Evolutionary conservation across 2,797 vertebrate genomes (phyloP), one percentile per base, ranked within the genome.

Genomic region (Lophius americanus): DNA sequence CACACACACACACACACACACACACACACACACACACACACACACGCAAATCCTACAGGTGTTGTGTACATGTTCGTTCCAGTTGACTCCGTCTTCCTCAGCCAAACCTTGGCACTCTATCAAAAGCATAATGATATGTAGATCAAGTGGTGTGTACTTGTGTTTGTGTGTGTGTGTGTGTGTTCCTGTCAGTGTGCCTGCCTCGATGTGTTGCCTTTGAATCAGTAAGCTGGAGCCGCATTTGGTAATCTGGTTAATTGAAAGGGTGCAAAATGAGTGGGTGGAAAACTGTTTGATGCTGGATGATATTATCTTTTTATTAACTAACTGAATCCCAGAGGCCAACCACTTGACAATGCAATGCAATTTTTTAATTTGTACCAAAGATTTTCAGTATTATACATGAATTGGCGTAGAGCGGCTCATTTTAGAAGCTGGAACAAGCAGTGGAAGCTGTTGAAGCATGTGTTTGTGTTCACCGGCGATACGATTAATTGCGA

Each of bases 61-160:
- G 89, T 79, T 83, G 70, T 83, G 78, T 79, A 76, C 68, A 73
- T 60, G 73, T 60, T 70, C 55, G 76, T 81, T 83, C 73, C 84
- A 76, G 88, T 90, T 89, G 84, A 89, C 89, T 91, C 83, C 81
- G 87, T 88, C 85, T 92, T 83, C 88, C 88, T 91, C 86, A 60
- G 77, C 1, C 23, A 85, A 91, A 83, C 76, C 87, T 91, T 92
- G 92, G 90, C 92, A 87, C 85, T 77, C 61, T 73, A 90, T 91
- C 90, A 91, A 90, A 88, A 82, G 79, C 70, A 62, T 82, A 89
- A 90, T 91, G 76, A 91, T 86, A 92, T 91, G 89, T 79, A 91
- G 85, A 91, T 90, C 82, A 88, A 88, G 86, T 83, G 77, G 73
- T 43, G 76, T 76, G 74, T 81, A 32, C 57, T 61, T 48, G 64